phyloP scores from a whole-genome alignment of 2,797 vertebrate species.

The Coluber constrictor region DNA sequence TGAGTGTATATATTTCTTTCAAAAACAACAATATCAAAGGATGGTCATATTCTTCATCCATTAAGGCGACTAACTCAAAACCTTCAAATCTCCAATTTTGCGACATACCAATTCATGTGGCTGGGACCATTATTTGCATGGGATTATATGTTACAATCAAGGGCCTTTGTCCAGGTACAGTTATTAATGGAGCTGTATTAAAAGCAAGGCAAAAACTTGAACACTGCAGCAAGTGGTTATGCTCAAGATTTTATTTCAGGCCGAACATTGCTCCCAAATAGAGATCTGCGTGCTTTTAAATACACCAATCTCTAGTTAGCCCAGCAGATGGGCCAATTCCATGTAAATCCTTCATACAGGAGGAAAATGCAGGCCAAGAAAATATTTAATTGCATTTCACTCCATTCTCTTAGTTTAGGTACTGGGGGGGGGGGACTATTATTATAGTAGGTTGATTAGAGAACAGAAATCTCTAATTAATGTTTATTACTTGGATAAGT shows the following conservation, averaged over 20 bases:
- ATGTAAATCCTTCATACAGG: not conserved
- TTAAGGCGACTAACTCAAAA: not conserved
- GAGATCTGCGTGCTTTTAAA: not conserved
- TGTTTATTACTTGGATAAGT: not conserved
- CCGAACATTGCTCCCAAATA: not conserved
- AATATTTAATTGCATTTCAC: not conserved
- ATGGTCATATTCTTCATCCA: not conserved
- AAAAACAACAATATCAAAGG: not conserved
- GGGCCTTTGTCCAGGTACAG: rapidly evolving
- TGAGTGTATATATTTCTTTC: not conserved
- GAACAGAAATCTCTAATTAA: not conserved
- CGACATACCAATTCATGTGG: not conserved
- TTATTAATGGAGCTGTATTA: not conserved
- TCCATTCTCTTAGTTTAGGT: not conserved
- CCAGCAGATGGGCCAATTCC: not conserved
- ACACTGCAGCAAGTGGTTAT: not conserved
- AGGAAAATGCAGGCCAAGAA: not conserved
- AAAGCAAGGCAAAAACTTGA: not conserved
- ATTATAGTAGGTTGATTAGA: not conserved
- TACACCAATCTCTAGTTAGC: not conserved
- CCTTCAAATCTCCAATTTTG: not conserved
- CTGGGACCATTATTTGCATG: not conserved
- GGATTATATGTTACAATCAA: constrained; percentile 12
- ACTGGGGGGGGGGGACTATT: too few relatives aligned
- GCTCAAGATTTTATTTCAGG: not conserved